Evolutionary conservation across 2,888 invertebrate species (phyloP), one percentile per base, ranked within the genome.

Genomic region (Alloscopus bannaensis): DNA sequence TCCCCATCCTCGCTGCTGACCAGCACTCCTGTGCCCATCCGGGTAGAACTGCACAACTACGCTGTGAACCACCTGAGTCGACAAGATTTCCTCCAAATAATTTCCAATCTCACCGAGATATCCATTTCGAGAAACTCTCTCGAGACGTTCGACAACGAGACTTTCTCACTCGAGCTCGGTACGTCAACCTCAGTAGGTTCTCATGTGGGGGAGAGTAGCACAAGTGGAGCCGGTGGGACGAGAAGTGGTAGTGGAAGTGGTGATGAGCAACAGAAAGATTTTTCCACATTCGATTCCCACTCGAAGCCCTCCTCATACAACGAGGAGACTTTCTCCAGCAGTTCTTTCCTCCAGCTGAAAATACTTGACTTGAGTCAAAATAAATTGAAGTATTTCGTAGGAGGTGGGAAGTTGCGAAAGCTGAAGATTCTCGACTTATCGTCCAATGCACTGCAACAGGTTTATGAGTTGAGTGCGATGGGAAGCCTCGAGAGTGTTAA

Each of bases 361-460:
- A 81, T 80, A 57, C 72, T 85, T 57, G 86, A 86, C 79, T 69
- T 85, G 81, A 85, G 84, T 78, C 81, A 84, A 50, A 86, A 86
- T 76, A 83, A 83, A 69, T 80, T 86, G 78, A 80, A 71, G 70
- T 82, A 84, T 80, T 86, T 86, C 81, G 77, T 83, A 20, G 83
- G 83, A 40, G 84, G 83, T 50, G 76, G 70, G 11, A 79, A 75
- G 65, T 76, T 85, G 29, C 62, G 75, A 45, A 84, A 77, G 60
- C 57, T 86, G 52, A 84, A 82, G 60, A 81, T 84, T 45, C 81
- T 86, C 71, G 86, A 86, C 79, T 80, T 86, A 68, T 84, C 84
- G 29, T 83, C 83, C 40, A 86, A 86, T 78, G 26, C 69, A 31
- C 64, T 86, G 82, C 82, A 84, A 83, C 79, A 79, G 71, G 79